These are phyloP conservation scores for Amiota communis DNA, from an alignment of 2,888 invertebrate genomes.

Conservation along the genomic window DNA sequence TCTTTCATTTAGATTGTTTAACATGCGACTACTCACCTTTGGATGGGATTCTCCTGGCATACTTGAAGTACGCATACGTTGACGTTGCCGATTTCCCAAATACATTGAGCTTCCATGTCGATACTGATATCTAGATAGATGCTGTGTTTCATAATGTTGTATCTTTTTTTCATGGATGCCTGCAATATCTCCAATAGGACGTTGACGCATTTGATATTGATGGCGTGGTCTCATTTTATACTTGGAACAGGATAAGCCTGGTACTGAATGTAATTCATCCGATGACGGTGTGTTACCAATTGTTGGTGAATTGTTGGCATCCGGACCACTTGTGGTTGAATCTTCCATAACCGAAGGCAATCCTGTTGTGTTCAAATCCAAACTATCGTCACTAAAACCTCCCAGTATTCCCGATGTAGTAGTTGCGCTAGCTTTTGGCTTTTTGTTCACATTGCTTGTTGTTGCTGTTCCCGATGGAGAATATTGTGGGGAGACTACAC, in stretches of 20 bases:
- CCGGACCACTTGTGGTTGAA: conserved; percentile 47
- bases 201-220: conserved; percentile 44
- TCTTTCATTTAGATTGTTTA: no score
- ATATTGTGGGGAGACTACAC: conserved; percentile 71
- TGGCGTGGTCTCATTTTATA: conserved; percentile 41
- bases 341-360: conserved; percentile 57
- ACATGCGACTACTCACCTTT: conserved; percentile 62
- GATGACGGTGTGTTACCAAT: background rate
- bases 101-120: conserved; percentile 57
- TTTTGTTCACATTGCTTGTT: no score
- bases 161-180: conserved; percentile 17
- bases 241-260: background rate
- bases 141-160: no score
- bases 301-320: conserved; percentile 35
- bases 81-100: conserved; percentile 60
- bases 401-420: background rate
- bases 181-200: conserved; percentile 39
- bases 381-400: no score
- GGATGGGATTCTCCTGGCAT: conserved; percentile 72
- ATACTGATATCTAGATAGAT: no score
- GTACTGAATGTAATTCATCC: background rate
- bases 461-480: conserved; percentile 40
- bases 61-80: conserved; percentile 71
- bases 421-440: no score
- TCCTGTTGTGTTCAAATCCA: no score